phyloP scores from a whole-genome alignment of 2,113 vertebrate species.

The Corythaixoides concolor region DNA sequence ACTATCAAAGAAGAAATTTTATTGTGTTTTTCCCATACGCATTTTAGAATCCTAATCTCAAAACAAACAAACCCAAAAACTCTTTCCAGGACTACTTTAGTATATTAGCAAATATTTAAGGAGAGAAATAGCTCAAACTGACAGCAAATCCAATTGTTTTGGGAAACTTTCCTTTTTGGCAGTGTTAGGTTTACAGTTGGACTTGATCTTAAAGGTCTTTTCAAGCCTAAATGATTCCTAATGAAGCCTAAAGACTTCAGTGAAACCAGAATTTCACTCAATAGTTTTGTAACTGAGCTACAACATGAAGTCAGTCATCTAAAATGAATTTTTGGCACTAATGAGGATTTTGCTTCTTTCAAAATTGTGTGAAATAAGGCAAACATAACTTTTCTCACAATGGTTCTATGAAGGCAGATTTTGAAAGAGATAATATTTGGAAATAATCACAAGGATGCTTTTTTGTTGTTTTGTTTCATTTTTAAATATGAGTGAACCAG shows the following conservation, averaged over 20 bases:
- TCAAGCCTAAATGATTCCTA: background rate
- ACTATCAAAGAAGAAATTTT: background rate
- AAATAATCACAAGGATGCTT: background rate
- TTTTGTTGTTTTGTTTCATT: background rate
- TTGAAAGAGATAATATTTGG: background rate
- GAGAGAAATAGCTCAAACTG: background rate
- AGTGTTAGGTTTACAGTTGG: background rate
- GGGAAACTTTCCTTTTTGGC: background rate
- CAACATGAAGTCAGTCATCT: background rate
- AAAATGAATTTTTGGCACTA: background rate
- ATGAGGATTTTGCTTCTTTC: background rate
- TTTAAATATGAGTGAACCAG: background rate
- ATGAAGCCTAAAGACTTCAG: background rate
- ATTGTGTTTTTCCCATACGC: background rate
- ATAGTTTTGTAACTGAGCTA: background rate
- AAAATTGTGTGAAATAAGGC: background rate
- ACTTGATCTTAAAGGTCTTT: background rate
- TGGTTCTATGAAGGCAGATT: background rate
- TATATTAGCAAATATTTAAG: background rate
- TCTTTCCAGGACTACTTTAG: background rate
- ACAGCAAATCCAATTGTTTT: background rate
- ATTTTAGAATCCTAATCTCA: background rate
- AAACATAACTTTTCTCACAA: rapidly evolving
- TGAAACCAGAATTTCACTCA: background rate
- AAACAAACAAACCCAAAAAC: background rate